Conservation (phyloP, 37 sponge, comb jelly and placozoan genomes). For the Corticium candelabrum region DNA sequence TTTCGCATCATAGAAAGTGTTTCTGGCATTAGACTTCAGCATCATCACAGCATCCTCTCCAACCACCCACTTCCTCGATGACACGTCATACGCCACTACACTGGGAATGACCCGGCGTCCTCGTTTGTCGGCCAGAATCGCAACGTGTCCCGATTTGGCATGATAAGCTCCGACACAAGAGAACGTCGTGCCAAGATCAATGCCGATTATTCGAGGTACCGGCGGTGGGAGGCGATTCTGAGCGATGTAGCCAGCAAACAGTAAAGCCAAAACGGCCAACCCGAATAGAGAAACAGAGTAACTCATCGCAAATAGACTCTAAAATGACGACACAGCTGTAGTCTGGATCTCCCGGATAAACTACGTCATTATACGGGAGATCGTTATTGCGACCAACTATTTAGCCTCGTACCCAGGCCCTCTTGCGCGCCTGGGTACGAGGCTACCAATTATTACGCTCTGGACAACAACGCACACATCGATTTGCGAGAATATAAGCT, state of each 20-base stretch:
- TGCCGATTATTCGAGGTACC: conserved; percentile 41
- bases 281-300: no score
- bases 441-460: no score
- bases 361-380: no score
- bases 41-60: conserved; percentile 34
- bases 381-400: no score
- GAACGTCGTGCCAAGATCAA: conserved; percentile 61
- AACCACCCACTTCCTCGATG: conserved; percentile 10
- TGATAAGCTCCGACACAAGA: conserved; percentile 45
- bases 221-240: conserved; percentile 44
- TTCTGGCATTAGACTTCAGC: conserved; percentile 39
- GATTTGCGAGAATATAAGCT: no score
- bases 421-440: no score
- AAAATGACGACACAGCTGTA: no score
- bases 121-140: conserved; percentile 24
- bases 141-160: conserved; percentile 39
- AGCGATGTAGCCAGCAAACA: conserved; percentile 27
- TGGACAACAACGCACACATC: no score
- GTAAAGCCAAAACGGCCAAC: conserved; percentile 19
- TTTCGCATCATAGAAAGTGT: conserved; percentile 62
- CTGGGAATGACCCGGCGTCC: conserved; percentile 40
- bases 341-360: no score
- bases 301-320: no score
- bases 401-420: no score
- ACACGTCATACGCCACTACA: conserved; percentile 26